Evolutionary conservation across 2,797 vertebrate genomes (phyloP).

Genomic region (Cossypha caffra): DNA sequence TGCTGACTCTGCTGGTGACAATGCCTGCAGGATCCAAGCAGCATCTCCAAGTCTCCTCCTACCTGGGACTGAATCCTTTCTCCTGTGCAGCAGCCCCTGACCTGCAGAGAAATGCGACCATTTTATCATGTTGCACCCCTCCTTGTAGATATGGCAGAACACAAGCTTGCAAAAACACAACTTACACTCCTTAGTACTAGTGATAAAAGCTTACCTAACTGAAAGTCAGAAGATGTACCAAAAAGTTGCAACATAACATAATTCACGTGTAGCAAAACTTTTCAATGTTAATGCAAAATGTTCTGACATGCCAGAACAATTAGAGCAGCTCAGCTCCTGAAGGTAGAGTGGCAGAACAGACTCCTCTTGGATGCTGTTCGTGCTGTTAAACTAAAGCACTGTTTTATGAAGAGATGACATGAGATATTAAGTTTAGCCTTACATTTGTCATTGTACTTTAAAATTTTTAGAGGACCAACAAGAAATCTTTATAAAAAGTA

Average conservation of each 20-base stretch:
- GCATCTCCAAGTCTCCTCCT: neutral
- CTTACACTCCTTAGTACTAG: neutral
- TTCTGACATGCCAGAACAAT: slow-evolving; percentile 26
- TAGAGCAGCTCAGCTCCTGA: slow-evolving; percentile 14
- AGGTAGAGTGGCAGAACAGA: neutral
- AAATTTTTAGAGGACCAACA: neutral
- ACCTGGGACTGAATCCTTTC: neutral
- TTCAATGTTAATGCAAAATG: slow-evolving; percentile 7
- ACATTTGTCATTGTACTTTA: slow-evolving; percentile 35
- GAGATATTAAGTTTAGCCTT: slow-evolving; percentile 29
- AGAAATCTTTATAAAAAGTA: slow-evolving; percentile 1
- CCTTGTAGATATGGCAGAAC: neutral
- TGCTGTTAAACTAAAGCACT: neutral
- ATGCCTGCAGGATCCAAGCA: neutral
- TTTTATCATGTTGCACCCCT: neutral
- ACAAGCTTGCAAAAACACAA: neutral
- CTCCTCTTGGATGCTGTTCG: neutral
- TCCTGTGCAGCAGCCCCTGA: neutral
- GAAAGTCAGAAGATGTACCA: neutral
- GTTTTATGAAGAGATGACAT: slow-evolving; percentile 4
- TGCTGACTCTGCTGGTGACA: neutral
- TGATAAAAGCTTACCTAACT: neutral
- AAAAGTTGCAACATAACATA: neutral
- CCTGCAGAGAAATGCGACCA: neutral
- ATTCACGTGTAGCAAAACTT: neutral